These are phyloP conservation scores for Macropus fuliginosus DNA, from an alignment of 2,797 vertebrate genomes.

Conservation along the genomic window DNA sequence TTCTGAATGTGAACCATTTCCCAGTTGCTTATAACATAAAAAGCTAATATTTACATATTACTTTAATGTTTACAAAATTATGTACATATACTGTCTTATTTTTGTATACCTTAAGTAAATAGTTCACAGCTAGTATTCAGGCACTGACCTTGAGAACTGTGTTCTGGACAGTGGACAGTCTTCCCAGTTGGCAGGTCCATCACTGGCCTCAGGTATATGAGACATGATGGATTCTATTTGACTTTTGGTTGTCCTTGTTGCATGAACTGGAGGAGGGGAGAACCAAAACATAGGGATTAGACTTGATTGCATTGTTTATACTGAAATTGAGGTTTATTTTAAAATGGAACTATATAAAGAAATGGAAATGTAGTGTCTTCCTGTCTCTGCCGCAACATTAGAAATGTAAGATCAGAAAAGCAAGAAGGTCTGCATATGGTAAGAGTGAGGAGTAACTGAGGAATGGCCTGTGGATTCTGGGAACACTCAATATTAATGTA, in stretches of 20 bases:
- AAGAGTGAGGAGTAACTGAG: not conserved
- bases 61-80: not conserved
- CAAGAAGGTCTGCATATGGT: not conserved
- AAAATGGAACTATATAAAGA: not conserved
- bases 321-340: not conserved
- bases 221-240: not conserved
- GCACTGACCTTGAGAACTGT: not conserved
- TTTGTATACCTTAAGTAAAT: not conserved
- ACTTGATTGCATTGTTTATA: not conserved
- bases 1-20: not conserved
- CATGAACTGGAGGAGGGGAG: not conserved
- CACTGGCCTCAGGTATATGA: not conserved
- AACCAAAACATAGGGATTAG: not conserved
- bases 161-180: not conserved
- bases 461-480: not conserved
- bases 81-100: not conserved
- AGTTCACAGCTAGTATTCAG: not conserved
- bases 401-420: not conserved
- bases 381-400: not conserved
- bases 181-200: not conserved
- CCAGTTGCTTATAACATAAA: not conserved
- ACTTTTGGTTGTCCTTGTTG: not conserved
- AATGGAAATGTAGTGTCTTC: not conserved
- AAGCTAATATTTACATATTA: not conserved
- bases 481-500: not conserved